Percentiles rank a stretch among this genome's conserved stretches.
Conservation (phyloP, 2,888 invertebrate species). For the Drosophila neoperkinsi region DNA sequence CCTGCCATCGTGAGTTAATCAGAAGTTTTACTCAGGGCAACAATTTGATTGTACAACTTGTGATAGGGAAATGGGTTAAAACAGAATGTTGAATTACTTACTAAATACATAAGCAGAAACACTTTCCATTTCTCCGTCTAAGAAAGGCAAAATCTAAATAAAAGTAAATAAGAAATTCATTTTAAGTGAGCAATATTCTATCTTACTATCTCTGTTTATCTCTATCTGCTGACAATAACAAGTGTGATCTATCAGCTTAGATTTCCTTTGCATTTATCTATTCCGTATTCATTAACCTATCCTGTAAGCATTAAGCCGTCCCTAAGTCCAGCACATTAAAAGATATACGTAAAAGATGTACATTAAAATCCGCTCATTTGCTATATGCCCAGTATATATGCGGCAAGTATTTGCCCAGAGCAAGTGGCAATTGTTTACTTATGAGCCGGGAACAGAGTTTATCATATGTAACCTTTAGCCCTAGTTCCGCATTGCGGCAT, state of each 20-base stretch:
- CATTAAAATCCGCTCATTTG: constrained; percentile 6
- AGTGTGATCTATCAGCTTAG: neutral
- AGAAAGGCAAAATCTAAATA: neutral
- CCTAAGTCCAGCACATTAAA: neutral
- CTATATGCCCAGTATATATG: neutral
- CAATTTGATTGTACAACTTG: neutral
- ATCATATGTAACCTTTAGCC: constrained; percentile 19
- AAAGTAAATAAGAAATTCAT: neutral
- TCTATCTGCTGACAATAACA: neutral
- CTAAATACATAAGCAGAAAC: neutral
- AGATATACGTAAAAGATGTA: neutral
- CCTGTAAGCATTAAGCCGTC: neutral
- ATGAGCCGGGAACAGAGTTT: constrained; percentile 7
- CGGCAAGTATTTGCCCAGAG: constrained; percentile 12
- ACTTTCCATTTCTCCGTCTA: neutral
- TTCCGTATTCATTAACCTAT: neutral
- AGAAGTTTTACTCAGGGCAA: neutral
- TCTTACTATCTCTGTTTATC: neutral
- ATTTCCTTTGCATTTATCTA: neutral
- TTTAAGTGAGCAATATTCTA: neutral
- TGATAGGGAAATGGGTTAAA: neutral
- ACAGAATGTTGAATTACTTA: neutral
- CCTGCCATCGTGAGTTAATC: constrained; percentile 2
- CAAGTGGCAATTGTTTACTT: constrained; percentile 42
- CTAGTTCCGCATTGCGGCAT: neutral